Evolutionary conservation across 1,140 invertebrate genomes (phyloP).

Genomic region (Tetramorium parvispinum): DNA sequence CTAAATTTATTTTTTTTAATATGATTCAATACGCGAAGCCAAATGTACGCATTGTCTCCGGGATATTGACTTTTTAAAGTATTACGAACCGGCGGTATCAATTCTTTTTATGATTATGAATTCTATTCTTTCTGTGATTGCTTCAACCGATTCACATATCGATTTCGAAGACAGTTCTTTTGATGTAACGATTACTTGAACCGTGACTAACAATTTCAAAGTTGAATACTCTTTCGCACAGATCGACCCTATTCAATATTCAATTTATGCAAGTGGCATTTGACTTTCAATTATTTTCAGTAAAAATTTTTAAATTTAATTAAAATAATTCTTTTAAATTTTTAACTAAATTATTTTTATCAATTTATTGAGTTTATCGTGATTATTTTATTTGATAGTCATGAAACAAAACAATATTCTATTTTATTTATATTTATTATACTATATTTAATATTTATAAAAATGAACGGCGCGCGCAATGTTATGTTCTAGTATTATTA

Average conservation of each 20-base stretch:
- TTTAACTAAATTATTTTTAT: constrained; percentile 24
- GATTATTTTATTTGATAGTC: background rate
- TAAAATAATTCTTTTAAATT: background rate
- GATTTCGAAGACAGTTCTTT: constrained; percentile 9
- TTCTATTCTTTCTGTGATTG: background rate
- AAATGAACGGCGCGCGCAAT: too few species aligned
- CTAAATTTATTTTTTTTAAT: background rate
- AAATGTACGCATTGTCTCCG: background rate
- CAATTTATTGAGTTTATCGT: background rate
- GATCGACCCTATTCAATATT: background rate
- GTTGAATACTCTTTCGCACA: background rate
- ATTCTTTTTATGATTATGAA: background rate
- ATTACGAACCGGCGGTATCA: background rate
- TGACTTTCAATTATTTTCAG: constrained; percentile 3
- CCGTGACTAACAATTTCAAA: background rate
- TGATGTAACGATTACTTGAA: constrained; percentile 8
- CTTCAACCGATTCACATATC: background rate
- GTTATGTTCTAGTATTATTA: too few species aligned
- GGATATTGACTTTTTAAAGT: background rate
- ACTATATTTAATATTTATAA: too few species aligned
- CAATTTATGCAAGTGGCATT: background rate
- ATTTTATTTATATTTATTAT: too few species aligned
- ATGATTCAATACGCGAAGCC: background rate
- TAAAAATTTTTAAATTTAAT: background rate
- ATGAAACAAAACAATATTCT: too few species aligned